Base-by-base conservation (phyloP, 2,113 vertebrate species). In the Laticauda colubrina region DNA sequence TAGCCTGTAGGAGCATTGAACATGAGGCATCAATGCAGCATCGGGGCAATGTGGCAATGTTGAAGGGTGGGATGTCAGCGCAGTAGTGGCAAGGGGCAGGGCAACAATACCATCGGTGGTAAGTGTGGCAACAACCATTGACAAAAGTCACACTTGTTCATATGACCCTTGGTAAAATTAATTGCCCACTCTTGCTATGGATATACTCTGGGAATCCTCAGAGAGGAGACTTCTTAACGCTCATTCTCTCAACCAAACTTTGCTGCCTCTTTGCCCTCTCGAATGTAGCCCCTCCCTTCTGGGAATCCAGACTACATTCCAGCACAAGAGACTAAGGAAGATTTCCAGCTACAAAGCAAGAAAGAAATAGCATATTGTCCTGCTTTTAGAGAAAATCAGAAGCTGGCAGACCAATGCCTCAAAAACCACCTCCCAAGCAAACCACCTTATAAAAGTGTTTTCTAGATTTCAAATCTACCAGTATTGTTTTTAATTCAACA, bases 91-190 rank as follows among this genome's bases (percentile, higher is more conserved):
- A 61, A 9, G 26, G 59, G 26, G 26, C 3, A 10, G 23, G 59
- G 59, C 59, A 64, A 1, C 61, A 29, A 11, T 64, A n/a, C 11
- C 0, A 0, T 5, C 1, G 0, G 4, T 64, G 26, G 61, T 4
- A 64, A 64, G 26, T 14, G 26, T 5, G 26, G 26, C 1, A 4
- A 64, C 11, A 64, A 26, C 61, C 10, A 64, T 64, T 10, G 3
- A 29, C 26, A 64, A 64, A 26, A 64, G 11, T 64, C 61, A 14
- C 4, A n/a, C 26, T n/a, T 64, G 11, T 1, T 64, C 61, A 64
- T 64, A 4, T 29, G 11, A 26, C 61, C 26, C 10, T 64, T n/a
- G 26, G 61, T 64, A 64, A 64, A 64, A 64, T 64, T 14, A 64
- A 64, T n/a, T n/a, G 61, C 61, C 3, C 61, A 64, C 11, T 64